phyloP scores from a whole-genome alignment of 92 coral and sea anemone genomes.

The Porites rus region DNA sequence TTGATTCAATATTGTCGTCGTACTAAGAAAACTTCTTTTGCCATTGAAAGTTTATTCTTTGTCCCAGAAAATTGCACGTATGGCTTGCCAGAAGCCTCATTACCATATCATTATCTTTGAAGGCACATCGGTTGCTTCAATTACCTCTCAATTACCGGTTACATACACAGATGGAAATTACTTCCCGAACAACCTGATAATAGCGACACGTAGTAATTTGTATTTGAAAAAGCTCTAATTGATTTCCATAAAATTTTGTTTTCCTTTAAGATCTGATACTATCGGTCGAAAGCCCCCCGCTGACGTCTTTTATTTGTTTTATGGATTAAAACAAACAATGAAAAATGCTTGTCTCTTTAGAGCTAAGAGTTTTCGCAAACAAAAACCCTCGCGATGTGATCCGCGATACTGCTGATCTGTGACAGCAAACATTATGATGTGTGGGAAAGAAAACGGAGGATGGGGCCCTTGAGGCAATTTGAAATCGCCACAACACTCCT shows the following conservation, averaged over 20 bases:
- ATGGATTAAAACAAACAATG: constrained; percentile 89
- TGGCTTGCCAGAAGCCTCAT: constrained; percentile 55
- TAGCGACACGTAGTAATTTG: constrained; percentile 84
- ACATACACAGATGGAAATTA: constrained; percentile 91
- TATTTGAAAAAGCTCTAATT: constrained; percentile 92
- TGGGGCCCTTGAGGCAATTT: background rate
- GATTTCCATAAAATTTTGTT: constrained; percentile 92
- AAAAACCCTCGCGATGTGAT: constrained; percentile 15
- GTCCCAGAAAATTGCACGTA: constrained; percentile 21
- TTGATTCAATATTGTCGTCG: constrained; percentile 26
- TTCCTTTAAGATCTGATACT: constrained; percentile 88
- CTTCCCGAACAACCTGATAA: constrained; percentile 82
- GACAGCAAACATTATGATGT: background rate
- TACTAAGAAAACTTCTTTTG: constrained; percentile 13
- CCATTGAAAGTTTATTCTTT: constrained; percentile 15
- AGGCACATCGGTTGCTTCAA: constrained; percentile 90
- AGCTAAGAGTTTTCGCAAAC: constrained; percentile 76
- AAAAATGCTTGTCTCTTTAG: constrained; percentile 83
- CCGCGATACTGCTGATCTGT: background rate
- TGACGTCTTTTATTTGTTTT: constrained; percentile 95
- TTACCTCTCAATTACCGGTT: constrained; percentile 95
- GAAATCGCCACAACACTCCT: background rate
- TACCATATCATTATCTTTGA: constrained; percentile 77
- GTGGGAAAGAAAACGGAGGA: background rate
- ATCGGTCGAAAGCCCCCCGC: constrained; percentile 94